These are phyloP conservation scores for Channa argus DNA, from an alignment of 2,113 vertebrate genomes.

Conservation along the genomic window DNA sequence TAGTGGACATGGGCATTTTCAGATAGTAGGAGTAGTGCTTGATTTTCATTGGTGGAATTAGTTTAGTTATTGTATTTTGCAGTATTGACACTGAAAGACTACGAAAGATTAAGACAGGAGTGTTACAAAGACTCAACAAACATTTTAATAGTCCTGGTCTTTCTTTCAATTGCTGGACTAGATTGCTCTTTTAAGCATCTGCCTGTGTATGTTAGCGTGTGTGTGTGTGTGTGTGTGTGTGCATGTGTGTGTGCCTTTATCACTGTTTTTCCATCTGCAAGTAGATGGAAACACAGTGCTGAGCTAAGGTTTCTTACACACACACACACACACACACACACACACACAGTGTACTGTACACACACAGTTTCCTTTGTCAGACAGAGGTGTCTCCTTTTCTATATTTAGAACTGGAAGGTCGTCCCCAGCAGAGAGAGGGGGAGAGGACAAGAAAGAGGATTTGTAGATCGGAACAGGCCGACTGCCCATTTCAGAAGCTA, in stretches of 20 bases:
- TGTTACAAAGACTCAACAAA: too few species aligned
- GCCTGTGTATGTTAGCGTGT: too few species aligned
- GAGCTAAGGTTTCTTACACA: conserved; percentile 9
- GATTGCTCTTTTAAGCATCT: too few species aligned
- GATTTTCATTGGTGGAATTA: too few species aligned
- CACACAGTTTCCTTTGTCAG: conserved; percentile 39
- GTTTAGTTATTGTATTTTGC: too few species aligned
- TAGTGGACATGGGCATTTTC: too few species aligned
- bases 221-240: not conserved
- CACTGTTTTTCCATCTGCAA: conserved; percentile 17
- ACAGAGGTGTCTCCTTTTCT: conserved; percentile 66
- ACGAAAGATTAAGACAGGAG: too few species aligned
- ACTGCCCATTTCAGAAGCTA: not conserved
- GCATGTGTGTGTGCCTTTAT: not conserved
- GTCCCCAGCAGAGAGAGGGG: conserved; percentile 41
- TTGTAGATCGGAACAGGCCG: conserved; percentile 32
- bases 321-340: conserved; percentile 4
- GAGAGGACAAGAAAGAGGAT: conserved; percentile 15
- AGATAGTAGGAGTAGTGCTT: too few species aligned
- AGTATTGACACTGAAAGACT: too few species aligned
- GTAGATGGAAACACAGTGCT: conserved; percentile 26
- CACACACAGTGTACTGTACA: not conserved
- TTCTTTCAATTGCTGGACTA: too few species aligned
- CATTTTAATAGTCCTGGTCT: too few species aligned
- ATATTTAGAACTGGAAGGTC: conserved; percentile 69